phyloP scores from a whole-genome alignment of 2,888 invertebrate genomes.

The Parnassius apollo region DNA sequence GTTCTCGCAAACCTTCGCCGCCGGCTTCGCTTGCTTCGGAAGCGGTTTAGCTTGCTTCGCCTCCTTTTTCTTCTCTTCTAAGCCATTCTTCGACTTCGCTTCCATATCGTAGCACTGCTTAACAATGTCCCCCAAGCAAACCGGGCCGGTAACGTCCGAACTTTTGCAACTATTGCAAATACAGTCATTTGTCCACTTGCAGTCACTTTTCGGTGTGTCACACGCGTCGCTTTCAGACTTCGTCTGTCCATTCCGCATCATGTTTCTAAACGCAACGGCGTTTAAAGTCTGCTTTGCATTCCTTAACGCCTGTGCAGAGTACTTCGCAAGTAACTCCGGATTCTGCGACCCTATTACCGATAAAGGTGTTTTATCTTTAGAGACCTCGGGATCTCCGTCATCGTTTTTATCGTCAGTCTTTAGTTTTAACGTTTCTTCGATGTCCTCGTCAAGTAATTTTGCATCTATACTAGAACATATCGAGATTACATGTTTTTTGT shows the following conservation, averaged over 20 bases:
- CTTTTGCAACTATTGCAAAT: slow-evolving; percentile 58
- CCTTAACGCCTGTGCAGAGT: slow-evolving; percentile 64
- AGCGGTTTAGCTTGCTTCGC: slow-evolving; percentile 47
- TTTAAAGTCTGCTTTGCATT: slow-evolving; percentile 69
- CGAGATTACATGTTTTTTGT: slow-evolving; percentile 66
- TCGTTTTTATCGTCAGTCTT: slow-evolving; percentile 28
- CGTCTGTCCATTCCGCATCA: slow-evolving; percentile 57
- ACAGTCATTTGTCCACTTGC: slow-evolving; percentile 72
- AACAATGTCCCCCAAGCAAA: slow-evolving; percentile 54
- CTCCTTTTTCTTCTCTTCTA: slow-evolving; percentile 45
- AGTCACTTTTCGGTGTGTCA: slow-evolving; percentile 63
- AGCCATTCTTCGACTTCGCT: slow-evolving; percentile 35
- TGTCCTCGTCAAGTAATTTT: slow-evolving; percentile 59
- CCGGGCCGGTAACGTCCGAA: slow-evolving; percentile 38
- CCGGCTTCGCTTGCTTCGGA: slow-evolving; percentile 48
- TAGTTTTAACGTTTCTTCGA: slow-evolving; percentile 49
- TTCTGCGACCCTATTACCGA: slow-evolving; percentile 51
- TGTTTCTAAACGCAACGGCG: slow-evolving; percentile 63
- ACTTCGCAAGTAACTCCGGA: slow-evolving; percentile 63
- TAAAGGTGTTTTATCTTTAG: slow-evolving; percentile 36
- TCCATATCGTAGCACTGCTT: slow-evolving; percentile 53
- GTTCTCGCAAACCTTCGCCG: slow-evolving; percentile 64
- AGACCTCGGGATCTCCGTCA: slow-evolving; percentile 31
- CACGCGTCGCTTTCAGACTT: slow-evolving; percentile 66
- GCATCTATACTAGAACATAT: slow-evolving; percentile 69